Evolutionary conservation across 23 tunicate species (phyloP), one percentile per base, ranked within the genome.

Genomic region (Aplidium turbinatum): DNA sequence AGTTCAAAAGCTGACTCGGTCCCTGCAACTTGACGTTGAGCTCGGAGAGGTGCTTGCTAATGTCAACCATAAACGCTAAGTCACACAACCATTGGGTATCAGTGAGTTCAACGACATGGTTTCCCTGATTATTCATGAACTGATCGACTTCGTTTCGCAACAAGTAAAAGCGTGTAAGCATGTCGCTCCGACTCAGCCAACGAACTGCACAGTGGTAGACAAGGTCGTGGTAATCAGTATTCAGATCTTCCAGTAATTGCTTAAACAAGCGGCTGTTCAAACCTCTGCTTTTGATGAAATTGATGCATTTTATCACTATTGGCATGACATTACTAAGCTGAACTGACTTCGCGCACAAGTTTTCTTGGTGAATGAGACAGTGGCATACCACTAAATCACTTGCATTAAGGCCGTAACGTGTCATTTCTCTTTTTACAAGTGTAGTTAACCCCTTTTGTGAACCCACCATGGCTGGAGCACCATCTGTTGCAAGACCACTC

Each of bases 391-490:
- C 77, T 70, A 73, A 73, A 46, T 73, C 73, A 63, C 39, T 46
- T 81, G 69, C 68, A 55, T 34, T 36, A 81, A 58, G 86, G 31
- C 78, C 72, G 86, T 48, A 45, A 81, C 79, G 72, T 28, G 86
- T 81, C 86, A 81, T 53, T 58, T 81, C 86, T 58, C 35, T 74
- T 57, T 71, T 82, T 45, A 82, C 35, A 42, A 82, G 75, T 64
- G 81, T 52, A 34, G 78, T 73, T 36, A 74, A 45, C 29, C 88
- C 88, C 53, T 64, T 73, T 70, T 82, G 75, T 74, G 70, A 70
- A 63, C 85, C 88, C 35, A 74, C 74, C 88, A 82, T 82, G 70
- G 81, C 87, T 72, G 87, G 80, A 68, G 72, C 87, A 72, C 87
- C 79, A 65, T 80, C 68, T 67, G 85, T 80, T 33, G 85, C 85